Evolutionary conservation across 35 echinoderm and acorn worm species (phyloP), one percentile per base, ranked within the genome.

Genomic region (Apostichopus japonicus): DNA sequence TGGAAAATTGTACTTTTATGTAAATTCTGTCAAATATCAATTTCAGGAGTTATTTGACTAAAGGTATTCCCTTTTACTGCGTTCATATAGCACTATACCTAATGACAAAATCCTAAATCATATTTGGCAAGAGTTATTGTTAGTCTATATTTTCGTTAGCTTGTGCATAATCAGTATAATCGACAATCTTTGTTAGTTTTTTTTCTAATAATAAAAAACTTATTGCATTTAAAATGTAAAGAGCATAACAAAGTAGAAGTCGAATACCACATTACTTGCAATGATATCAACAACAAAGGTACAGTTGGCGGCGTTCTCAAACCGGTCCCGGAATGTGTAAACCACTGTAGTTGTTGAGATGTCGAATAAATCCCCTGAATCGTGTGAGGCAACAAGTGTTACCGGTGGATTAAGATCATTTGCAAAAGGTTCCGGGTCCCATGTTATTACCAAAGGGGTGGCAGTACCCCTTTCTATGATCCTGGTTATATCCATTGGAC

Each of bases 371-470:
- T 84, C 81, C 15, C 81, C 81, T 6, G 81, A 51, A 56, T 84
- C n/a, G 53, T 84, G 27, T 17, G 81, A 57, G 16, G 81, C 19
- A 23, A 6, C 19, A 4, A 17, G 17, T 2, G 55, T 84, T 58
- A 84, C 81, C 57, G 81, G 81, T 8, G 81, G 81, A 84, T 16
- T 84, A 9, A 9, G 17, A 59, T 84, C 81, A 84, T 84, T 84
- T 58, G 53, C 81, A 84, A 84, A 57, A 19, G 81, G 81, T 59
- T 23, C 53, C 19, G 5, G 5, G 54, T 1, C 54, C 81, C 81
- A 84, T 14, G 81, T 56, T 22, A 84, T 84, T 4, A 6, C 6
- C 81, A 84, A 58, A 22, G n/a, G 57, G 53, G 54, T n/a, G 13
- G 13, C 54, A n/a, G 27, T 5, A 57, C 81, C 81, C 11, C 81